Evolutionary conservation across 2,797 vertebrate genomes (phyloP), one percentile per base, ranked within the genome.

Genomic region (Sebastes matsubarae): DNA sequence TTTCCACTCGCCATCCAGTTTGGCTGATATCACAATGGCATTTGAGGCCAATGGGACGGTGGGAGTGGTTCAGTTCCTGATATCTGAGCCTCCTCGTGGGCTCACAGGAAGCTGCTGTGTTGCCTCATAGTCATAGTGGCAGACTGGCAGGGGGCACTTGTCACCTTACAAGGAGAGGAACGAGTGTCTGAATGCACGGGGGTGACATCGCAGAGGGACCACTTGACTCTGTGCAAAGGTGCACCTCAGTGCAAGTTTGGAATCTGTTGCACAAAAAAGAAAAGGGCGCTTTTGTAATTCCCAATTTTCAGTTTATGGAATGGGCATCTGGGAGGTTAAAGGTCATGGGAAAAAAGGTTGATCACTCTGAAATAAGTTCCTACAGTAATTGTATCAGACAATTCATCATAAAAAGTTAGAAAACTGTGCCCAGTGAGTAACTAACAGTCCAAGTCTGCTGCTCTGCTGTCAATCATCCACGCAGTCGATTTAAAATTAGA

Each of bases 161-260:
- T 88, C 81, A 68, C 88, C 90, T 74, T 90, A 93, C 84, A 93
- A 87, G 90, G 88, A 83, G 70, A 88, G 90, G 88, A 92, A 91
- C 36, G 11, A 77, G 70, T 16, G 22, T 38, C 3, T 46, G 72
- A 77, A 64, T 8, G 74, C 78, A 59, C 5, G 2, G 42, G 60
- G 50, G 75, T 27, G 68, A 86, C 74, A 66, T 64, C 20, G 16
- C 68, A 59, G 42, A 52, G 65, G 54, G 29, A 76, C 68, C 81
- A 76, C 76, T 79, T 74, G 42, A 81, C 74, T 61, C 60, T 61
- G 13, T 81, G 72, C 25, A 13, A 50, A 29, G 55, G 27, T 36
- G 36, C 38, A 34, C 8, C 7, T 34, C 42, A 2, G 24, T n/a
- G 68, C 36, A 68, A 32, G 67, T 72, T 59, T 57, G 32, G 16